Percentiles rank a stretch among this genome's conserved stretches.
Evolutionary conservation across 2,113 vertebrate genomes (phyloP).

Genomic region (Felis chaus): DNA sequence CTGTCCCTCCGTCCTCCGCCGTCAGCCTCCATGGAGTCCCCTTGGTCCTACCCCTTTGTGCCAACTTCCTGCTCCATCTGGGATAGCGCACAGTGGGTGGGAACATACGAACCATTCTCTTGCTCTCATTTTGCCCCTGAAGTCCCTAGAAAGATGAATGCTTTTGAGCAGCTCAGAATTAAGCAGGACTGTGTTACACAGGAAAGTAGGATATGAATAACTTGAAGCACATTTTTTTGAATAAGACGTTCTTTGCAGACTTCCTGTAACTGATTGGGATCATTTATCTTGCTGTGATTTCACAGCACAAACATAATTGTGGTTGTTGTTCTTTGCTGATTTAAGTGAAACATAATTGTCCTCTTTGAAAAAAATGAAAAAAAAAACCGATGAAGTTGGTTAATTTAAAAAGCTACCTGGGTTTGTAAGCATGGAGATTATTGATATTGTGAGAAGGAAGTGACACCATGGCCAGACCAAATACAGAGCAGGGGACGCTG

Average conservation of each 20-base stretch:
- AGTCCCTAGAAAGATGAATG: neutral
- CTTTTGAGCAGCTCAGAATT: fast-evolving
- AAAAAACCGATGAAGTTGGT: neutral
- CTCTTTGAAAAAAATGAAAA: neutral
- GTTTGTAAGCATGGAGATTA: neutral
- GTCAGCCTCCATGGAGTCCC: fast-evolving
- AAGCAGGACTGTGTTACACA: neutral
- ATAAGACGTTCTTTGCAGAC: neutral
- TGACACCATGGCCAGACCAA: neutral
- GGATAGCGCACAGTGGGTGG: fast-evolving
- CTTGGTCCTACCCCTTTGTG: fast-evolving
- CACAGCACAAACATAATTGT: constrained; percentile 9
- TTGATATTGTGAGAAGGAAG: neutral
- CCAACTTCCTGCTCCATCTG: neutral
- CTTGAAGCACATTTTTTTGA: neutral
- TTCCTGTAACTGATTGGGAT: neutral
- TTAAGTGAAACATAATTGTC: constrained; percentile 53
- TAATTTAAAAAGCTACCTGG: constrained; percentile 50
- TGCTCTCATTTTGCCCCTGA: neutral
- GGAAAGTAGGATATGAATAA: neutral
- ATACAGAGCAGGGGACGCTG: no score
- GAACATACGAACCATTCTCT: fast-evolving
- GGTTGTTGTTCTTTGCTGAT: constrained; percentile 57
- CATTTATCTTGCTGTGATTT: constrained; percentile 32
- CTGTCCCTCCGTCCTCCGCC: no score